These are phyloP conservation scores for Gastracanthus pulcherrimus DNA, from an alignment of 2,888 invertebrate genomes.

Conservation along the genomic window DNA sequence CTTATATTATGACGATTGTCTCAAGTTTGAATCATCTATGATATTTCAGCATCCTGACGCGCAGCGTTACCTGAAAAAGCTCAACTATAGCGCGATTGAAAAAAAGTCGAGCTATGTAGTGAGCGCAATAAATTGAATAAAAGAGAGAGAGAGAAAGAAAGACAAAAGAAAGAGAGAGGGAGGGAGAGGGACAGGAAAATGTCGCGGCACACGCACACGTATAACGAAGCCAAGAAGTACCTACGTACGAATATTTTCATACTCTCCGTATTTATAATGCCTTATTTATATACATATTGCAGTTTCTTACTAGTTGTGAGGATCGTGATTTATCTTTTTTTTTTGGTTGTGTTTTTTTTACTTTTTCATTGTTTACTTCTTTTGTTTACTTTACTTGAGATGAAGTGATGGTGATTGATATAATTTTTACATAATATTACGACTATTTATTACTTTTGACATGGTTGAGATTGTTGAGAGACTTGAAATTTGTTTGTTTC, in stretches of 20 bases:
- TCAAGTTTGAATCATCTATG: conserved; percentile 64
- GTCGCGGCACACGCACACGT: conserved; percentile 76
- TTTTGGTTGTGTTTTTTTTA: conserved; percentile 65
- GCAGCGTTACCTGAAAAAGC: conserved; percentile 70
- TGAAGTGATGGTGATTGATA: conserved; percentile 58
- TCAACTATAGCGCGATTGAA: conserved; percentile 52
- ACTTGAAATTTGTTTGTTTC: conserved; percentile 63
- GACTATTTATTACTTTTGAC: conserved; percentile 64
- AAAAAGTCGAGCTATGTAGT: not conserved
- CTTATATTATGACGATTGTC: conserved; percentile 8
- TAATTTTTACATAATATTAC: conserved; percentile 60
- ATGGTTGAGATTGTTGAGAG: conserved; percentile 76
- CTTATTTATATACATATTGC: conserved; percentile 62
- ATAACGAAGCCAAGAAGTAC: conserved; percentile 74
- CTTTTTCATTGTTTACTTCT: conserved; percentile 67
- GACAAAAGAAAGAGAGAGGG: conserved; percentile 60
- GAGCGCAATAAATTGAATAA: conserved; percentile 37
- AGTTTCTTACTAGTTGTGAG: conserved; percentile 63
- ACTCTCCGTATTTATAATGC: conserved; percentile 65
- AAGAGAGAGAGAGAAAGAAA: conserved; percentile 59
- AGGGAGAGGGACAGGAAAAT: conserved; percentile 63
- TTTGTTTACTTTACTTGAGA: conserved; percentile 56
- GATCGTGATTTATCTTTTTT: conserved; percentile 68
- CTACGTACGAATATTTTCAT: conserved; percentile 69
- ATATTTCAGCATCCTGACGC: conserved; percentile 77